Base-by-base conservation (phyloP, 1,140 invertebrate genomes). In the Drosophila funebris region DNA sequence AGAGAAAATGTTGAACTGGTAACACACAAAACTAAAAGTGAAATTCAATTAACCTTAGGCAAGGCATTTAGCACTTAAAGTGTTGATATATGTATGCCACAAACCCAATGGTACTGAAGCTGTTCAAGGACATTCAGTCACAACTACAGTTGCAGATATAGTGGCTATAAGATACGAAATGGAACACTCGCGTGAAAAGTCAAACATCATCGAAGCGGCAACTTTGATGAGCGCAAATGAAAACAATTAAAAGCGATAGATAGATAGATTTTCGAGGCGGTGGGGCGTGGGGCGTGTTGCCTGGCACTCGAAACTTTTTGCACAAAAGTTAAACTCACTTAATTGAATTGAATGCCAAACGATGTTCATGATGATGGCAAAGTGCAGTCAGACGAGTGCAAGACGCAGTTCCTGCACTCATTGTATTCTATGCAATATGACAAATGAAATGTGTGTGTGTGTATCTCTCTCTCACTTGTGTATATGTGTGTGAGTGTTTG, bases 301-400 rank as follows among this genome's bases (percentile, higher is more conserved):
- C 66, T 14, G 6, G 14, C 11, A 22, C 29, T 46, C 8, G 9
- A 53, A 54, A 56, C 50, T 70, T 68, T 60, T 4, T n/a, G 43
- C 20, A 31, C 50, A 57, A 61, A 78, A 68, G 66, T 71, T 75
- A 46, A 72, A 64, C 71, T 75, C 63, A 60, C 82, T 75, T 85
- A 87, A 85, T 85, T 85, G 82, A 85, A 85, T 85, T 88, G 82
- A 87, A 84, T 83, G 79, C 54, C 74, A 82, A 70, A 77, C 41
- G 41, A 69, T 11, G 73, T 33, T 44, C n/a, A 41, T 27, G 29
- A 48, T 48, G 73, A 58, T 70, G 64, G 24, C 58, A 68, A 44
- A 78, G 78, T 68, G 82, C 78, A 85, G 43, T 81, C 77, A 85
- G 41, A 77, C 66, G 52, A 82, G 48, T 78, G 83, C 62, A 78